phyloP scores from a whole-genome alignment of 2,797 vertebrate species.

The Myotis myotis region DNA sequence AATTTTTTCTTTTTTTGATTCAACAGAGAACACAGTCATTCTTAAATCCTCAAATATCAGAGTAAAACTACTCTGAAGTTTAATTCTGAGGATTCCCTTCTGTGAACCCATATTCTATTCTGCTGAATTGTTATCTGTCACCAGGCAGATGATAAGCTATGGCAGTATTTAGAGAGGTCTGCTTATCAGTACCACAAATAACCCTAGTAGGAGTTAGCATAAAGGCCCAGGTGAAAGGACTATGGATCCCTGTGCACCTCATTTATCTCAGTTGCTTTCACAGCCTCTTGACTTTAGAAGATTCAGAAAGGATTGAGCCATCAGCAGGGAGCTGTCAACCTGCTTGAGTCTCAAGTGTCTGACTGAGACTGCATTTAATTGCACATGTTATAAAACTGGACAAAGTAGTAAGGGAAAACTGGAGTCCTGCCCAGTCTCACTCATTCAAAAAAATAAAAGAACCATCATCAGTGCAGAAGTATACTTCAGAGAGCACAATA shows the following conservation, averaged over 20 bases:
- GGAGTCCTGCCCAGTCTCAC: neutral
- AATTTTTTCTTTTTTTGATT: neutral
- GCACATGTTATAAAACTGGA: neutral
- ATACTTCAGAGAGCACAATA: conserved; percentile 14
- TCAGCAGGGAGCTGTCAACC: neutral
- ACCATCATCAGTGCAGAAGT: neutral
- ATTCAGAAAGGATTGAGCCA: neutral
- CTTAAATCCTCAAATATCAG: neutral
- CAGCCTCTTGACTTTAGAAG: neutral
- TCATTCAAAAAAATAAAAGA: conserved; percentile 44
- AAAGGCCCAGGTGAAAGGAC: neutral
- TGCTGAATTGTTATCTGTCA: neutral
- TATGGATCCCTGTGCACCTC: neutral
- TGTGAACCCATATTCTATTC: neutral
- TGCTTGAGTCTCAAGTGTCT: conserved; percentile 7
- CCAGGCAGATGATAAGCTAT: neutral
- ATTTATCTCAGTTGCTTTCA: neutral
- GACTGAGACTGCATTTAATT: conserved; percentile 37
- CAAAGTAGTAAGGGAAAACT: neutral
- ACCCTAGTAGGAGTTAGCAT: neutral
- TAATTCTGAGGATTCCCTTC: neutral
- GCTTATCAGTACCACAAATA: neutral
- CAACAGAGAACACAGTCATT: neutral
- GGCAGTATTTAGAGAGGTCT: neutral
- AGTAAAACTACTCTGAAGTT: neutral